Evolutionary conservation across 2,797 vertebrate species (phyloP).

Genomic region (Oreochromis grahami): DNA sequence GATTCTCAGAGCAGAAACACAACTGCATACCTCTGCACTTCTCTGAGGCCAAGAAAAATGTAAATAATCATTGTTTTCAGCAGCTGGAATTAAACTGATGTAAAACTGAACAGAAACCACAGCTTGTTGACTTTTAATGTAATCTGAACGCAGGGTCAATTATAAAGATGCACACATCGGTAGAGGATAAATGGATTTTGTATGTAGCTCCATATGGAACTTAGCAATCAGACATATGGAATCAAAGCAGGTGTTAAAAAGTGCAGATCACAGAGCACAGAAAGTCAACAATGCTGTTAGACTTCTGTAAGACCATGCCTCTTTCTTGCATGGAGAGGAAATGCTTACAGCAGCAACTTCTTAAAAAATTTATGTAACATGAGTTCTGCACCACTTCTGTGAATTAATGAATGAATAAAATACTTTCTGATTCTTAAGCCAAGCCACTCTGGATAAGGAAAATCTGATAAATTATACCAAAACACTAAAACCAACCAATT

Average conservation of each 20-base stretch:
- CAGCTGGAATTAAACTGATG: not conserved
- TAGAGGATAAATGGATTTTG: not conserved
- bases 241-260: conserved; percentile 36
- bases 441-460: not conserved
- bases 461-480: not conserved
- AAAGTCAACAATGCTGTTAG: conserved; percentile 18
- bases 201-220: not conserved
- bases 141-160: not conserved
- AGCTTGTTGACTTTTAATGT: not conserved
- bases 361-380: not conserved
- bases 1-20: not conserved
- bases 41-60: not conserved
- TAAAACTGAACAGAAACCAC: not conserved
- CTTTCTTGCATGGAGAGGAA: not conserved
- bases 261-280: conserved; percentile 5
- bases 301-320: not conserved
- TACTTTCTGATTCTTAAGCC: not conserved
- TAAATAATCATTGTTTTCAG: not conserved
- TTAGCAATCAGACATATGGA: conserved; percentile 17
- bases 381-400: not conserved
- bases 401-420: not conserved
- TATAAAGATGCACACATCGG: not conserved
- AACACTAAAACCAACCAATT: not conserved
- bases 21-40: not conserved
- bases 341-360: not conserved